A percentile compares a stretch with the other conserved stretches of the same genome.
phyloP scores from a whole-genome alignment of 2,113 vertebrate species.

The Cnemophilus loriae region DNA sequence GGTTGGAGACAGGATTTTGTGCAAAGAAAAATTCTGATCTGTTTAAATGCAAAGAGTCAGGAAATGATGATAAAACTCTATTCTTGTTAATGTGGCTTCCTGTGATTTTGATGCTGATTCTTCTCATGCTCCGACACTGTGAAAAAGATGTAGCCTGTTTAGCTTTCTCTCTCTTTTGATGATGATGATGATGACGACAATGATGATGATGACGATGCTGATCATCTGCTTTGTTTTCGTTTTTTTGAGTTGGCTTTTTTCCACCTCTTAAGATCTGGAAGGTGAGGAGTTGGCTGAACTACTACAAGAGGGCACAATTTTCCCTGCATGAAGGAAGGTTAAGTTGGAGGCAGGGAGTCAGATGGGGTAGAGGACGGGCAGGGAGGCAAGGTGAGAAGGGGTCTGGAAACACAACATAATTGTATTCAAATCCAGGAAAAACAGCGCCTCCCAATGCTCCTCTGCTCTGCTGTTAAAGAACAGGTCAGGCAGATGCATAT shows the following conservation, averaged over 20 bases:
- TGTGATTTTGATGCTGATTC: not conserved
- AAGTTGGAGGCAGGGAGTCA: not conserved
- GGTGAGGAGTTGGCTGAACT: rapidly evolving
- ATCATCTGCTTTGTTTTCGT: not conserved
- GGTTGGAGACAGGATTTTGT: not conserved
- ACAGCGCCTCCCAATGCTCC: not conserved
- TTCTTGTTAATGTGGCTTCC: not conserved
- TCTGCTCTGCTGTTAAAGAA: not conserved
- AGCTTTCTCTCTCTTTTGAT: not conserved
- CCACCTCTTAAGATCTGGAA: not conserved
- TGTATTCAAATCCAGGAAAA: not conserved
- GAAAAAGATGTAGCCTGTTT: not conserved
- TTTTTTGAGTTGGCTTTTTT: not conserved
- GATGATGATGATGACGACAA: not conserved
- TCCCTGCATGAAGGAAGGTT: not conserved
- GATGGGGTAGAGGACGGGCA: not conserved
- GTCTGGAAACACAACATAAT: not conserved
- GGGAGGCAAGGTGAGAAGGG: not conserved
- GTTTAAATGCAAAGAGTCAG: not conserved
- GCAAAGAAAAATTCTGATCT: not conserved
- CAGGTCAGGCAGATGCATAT: not conserved
- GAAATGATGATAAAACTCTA: not conserved
- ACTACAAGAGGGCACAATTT: not conserved
- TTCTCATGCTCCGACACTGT: not conserved
- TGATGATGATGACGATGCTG: no score